Conservation (phyloP, 2,113 vertebrate species). For the Tauraco erythrolophus region DNA sequence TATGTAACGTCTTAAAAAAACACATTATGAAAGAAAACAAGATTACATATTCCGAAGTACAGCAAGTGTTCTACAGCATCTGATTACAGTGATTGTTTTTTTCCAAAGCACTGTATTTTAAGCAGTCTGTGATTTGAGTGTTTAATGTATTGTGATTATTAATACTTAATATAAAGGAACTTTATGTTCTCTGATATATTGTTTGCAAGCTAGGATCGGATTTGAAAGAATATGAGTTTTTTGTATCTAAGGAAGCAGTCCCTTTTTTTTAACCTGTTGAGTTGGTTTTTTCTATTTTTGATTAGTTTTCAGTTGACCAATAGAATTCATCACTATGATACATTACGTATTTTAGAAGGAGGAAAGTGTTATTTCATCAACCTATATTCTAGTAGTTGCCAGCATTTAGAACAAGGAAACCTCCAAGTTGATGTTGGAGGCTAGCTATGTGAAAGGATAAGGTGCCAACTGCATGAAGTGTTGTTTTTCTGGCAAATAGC, state of each 20-base stretch:
- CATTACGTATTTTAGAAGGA: not conserved
- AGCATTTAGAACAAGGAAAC: constrained; percentile 31
- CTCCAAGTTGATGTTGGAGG: constrained; percentile 45
- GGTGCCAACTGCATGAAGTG: constrained; percentile 18
- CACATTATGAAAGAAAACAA: not conserved
- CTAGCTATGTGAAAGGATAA: constrained; percentile 23
- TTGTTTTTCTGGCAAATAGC: constrained; percentile 48
- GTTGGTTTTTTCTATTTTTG: not conserved
- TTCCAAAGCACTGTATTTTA: not conserved
- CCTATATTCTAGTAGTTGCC: not conserved
- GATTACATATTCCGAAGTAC: not conserved
- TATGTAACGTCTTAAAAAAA: not conserved
- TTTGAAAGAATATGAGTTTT: not conserved
- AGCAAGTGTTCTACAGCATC: not conserved
- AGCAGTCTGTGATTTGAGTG: not conserved
- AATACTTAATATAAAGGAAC: not conserved
- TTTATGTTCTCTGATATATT: not conserved
- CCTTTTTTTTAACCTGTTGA: not conserved
- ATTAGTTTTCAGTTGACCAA: not conserved
- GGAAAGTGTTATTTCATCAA: not conserved
- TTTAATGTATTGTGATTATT: not conserved
- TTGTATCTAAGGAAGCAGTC: not conserved
- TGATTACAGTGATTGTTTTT: not conserved
- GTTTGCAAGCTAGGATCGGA: not conserved
- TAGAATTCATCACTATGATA: not conserved